phyloP scores from a whole-genome alignment of 2,797 vertebrate species.

The Myotis vivesi region DNA sequence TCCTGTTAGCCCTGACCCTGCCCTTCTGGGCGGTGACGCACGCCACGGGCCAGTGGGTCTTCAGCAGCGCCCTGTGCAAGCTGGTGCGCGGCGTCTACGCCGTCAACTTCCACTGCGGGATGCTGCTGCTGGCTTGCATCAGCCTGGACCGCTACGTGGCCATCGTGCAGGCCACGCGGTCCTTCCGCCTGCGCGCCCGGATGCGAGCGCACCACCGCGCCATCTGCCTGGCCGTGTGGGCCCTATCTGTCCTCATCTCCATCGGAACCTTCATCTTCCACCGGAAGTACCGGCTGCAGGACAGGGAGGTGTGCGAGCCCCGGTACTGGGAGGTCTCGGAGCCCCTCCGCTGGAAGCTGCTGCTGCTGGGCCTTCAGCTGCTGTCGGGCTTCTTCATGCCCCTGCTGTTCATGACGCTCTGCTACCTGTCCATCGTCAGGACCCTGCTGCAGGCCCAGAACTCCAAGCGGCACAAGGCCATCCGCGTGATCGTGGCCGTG shows the following conservation, averaged over 20 bases:
- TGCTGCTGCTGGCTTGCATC: constrained; percentile 86
- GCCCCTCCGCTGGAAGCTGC: constrained; percentile 82
- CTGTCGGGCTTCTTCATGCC: constrained; percentile 91
- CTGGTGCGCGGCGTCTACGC: constrained; percentile 89
- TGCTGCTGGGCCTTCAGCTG: constrained; percentile 86
- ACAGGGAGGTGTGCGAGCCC: constrained; percentile 84
- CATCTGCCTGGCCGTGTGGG: constrained; percentile 88
- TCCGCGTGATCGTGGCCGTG: constrained; percentile 90
- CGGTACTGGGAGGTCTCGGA: constrained; percentile 52
- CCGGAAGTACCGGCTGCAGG: constrained; percentile 79
- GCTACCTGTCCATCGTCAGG: constrained; percentile 87
- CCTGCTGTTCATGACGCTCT: constrained; percentile 89
- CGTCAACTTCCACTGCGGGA: constrained; percentile 93
- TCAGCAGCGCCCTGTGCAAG: constrained; percentile 88
- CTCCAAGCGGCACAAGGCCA: constrained; percentile 91
- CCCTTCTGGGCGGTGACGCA: constrained; percentile 89
- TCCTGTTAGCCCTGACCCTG: constrained; percentile 91
- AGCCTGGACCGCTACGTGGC: constrained; percentile 93
- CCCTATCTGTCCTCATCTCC: constrained; percentile 85
- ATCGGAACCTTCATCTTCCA: constrained; percentile 87
- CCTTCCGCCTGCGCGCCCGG: constrained; percentile 87
- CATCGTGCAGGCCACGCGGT: constrained; percentile 92
- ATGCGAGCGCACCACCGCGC: constrained; percentile 81
- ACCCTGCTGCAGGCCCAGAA: constrained; percentile 89
- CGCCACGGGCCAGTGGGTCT: constrained; percentile 83